Evolutionary conservation across 2,113 vertebrate species (phyloP), one percentile per base, ranked within the genome.

Genomic region (Tympanuchus pallidicinctus): DNA sequence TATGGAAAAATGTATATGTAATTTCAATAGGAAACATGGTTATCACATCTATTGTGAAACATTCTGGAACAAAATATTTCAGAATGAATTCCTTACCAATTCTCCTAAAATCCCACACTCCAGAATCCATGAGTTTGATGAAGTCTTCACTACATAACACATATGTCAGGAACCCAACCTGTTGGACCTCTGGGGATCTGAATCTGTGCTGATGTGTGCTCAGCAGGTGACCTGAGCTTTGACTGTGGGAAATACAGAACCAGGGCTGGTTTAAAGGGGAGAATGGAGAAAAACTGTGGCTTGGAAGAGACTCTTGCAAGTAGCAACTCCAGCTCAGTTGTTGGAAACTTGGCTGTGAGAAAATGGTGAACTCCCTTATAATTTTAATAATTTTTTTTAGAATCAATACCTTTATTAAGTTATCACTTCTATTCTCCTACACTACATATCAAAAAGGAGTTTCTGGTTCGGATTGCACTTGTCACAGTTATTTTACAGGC

Each of bases 201-300:
- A 64, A 67, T 21, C 28, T 64, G 7, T 34, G 24, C 0, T 3
- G 25, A 5, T 1, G 0, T 24, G 10, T 72, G 25, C 10, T 72
- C 70, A 75, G 57, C 36, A 32, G 14, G 13, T 76, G 40, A 74
- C 60, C 42, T 70, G 15, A 48, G 11, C 32, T 87, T 21, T 14
- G 13, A 72, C 43, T 86, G 15, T 78, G 40, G 36, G 77, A 88
- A 86, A 75, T 59, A 42, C 10, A 82, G 61, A 64, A 79, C 27
- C 7, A 65, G 9, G 11, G 50, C 42, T 78, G 10, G 6, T 84
- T 84, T 66, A 66, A 65, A 85, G 42, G 92, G 30, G 24, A 84
- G 30, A 69, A 65, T 24, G 38, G 15, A 72, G 24, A 73, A 82
- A 89, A 78, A 42, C 4, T 70, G 4, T 52, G 30, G 75, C 50